Evolutionary conservation across 2,888 invertebrate genomes (phyloP).

Genomic region (Dicycla oo): DNA sequence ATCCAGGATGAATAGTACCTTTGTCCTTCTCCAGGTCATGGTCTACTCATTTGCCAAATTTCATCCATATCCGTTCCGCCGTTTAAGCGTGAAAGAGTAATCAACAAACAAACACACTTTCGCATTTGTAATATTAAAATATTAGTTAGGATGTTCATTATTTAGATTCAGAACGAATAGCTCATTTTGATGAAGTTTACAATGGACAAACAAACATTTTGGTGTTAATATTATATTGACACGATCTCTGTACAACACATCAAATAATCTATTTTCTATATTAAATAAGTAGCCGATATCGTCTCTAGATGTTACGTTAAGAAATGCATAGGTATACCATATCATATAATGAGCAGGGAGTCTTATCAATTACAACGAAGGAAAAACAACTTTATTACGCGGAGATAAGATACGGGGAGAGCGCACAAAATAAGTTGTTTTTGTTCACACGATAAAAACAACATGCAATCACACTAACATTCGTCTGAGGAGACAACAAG

Average conservation of each 20-base stretch:
- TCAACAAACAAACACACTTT: too few species aligned
- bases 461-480: slow-evolving; percentile 17
- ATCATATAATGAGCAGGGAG: too few species aligned
- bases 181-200: slow-evolving; percentile 8
- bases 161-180: slow-evolving; percentile 3
- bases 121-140: too few species aligned
- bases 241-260: slow-evolving; percentile 9
- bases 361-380: slow-evolving; percentile 38
- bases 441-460: slow-evolving; percentile 37
- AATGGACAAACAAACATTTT: not conserved
- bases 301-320: slow-evolving; percentile 53
- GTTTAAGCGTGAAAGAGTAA: too few species aligned
- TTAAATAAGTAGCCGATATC: slow-evolving; percentile 15
- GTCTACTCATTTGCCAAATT: too few species aligned
- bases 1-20: too few species aligned
- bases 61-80: too few species aligned
- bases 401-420: slow-evolving; percentile 54
- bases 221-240: not conserved
- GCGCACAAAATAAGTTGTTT: slow-evolving; percentile 53
- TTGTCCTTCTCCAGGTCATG: too few species aligned
- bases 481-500: slow-evolving; percentile 14
- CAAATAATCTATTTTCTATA: slow-evolving; percentile 1
- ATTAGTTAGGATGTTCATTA: too few species aligned
- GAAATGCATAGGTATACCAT: too few species aligned
- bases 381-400: slow-evolving; percentile 58